Percentiles rank a stretch among this genome's conserved stretches.
phyloP scores from a whole-genome alignment of 2,797 vertebrate species.

The Antennarius maculatus region DNA sequence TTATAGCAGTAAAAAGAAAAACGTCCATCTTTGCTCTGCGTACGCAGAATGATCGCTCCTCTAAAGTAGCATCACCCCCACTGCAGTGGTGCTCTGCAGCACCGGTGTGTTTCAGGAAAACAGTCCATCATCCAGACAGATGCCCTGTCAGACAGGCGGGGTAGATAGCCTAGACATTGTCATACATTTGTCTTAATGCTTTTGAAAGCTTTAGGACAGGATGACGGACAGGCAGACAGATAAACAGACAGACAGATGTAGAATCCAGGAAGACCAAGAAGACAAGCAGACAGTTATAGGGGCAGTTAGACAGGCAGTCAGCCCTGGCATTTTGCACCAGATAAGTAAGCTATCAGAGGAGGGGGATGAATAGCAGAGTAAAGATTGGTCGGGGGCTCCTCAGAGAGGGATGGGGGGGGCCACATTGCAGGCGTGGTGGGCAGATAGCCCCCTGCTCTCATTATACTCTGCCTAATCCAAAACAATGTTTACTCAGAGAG shows the following conservation, averaged over 20 bases:
- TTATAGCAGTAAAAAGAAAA: background rate
- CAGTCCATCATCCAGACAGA: conserved; percentile 19
- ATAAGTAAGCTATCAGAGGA: conserved; percentile 96
- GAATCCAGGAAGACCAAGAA: conserved; percentile 32
- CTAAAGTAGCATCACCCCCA: conserved; percentile 2
- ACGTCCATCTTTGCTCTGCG: no score
- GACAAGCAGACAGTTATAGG: conserved; percentile 58
- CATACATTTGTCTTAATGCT: conserved; percentile 49
- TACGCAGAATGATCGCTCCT: background rate
- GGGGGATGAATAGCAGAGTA: conserved; percentile 96
- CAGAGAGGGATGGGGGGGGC: conserved; percentile 83
- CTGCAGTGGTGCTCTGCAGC: conserved; percentile 12
- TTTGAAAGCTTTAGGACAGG: conserved; percentile 30
- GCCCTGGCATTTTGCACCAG: conserved; percentile 93
- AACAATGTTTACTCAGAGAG: conserved; percentile 84
- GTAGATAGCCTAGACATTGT: conserved; percentile 33
- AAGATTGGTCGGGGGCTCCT: conserved; percentile 90
- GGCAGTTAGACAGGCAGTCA: conserved; percentile 81
- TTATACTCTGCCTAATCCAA: conserved; percentile 85
- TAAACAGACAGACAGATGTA: conserved; percentile 36
- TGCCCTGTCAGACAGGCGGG: conserved; percentile 33
- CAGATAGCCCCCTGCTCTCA: conserved; percentile 84
- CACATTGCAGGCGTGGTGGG: conserved; percentile 88
- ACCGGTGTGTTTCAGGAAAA: conserved; percentile 13
- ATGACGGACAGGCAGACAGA: conserved; percentile 42